Conservation (phyloP, 2,888 invertebrate species). For the Caenorhabditis zanzibari region DNA sequence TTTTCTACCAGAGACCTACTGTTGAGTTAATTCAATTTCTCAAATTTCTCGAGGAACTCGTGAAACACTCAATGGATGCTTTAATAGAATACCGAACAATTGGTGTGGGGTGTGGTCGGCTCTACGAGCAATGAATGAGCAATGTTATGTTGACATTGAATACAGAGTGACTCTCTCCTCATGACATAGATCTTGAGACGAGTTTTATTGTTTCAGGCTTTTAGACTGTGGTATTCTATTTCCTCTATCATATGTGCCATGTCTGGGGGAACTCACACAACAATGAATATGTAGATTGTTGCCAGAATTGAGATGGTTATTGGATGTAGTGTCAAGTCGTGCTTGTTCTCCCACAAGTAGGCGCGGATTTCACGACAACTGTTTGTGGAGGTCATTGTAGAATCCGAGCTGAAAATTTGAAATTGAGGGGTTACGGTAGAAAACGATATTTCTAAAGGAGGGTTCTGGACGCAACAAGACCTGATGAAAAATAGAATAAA, state of each 20-base stretch:
- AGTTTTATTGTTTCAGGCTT: conserved; percentile 33
- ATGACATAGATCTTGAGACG: conserved; percentile 23
- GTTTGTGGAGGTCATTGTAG: conserved; percentile 29
- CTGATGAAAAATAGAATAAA: too few species aligned
- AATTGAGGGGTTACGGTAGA: too few species aligned
- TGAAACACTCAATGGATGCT: conserved; percentile 14
- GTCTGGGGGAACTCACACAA: conserved; percentile 75
- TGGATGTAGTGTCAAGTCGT: conserved; percentile 80
- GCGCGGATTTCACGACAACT: conserved; percentile 72
- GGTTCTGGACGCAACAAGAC: too few species aligned
- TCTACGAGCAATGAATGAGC: conserved; percentile 40
- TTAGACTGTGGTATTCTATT: conserved; percentile 30
- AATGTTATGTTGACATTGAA: conserved; percentile 46
- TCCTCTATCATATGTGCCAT: conserved; percentile 9
- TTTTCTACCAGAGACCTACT: conserved; percentile 22
- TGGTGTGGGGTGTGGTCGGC: not conserved
- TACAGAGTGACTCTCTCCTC: conserved; percentile 24
- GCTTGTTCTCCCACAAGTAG: conserved; percentile 77
- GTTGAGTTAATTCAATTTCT: conserved; percentile 45
- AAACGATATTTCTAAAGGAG: too few species aligned
- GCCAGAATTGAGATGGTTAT: conserved; percentile 76
- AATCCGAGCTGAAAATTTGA: conserved; percentile 41
- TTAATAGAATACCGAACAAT: conserved; percentile 45
- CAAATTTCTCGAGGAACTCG: conserved; percentile 29
- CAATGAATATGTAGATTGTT: conserved; percentile 77